phyloP scores from a whole-genome alignment of 92 coral and sea anemone genomes.

The Epizoanthus rinbou region DNA sequence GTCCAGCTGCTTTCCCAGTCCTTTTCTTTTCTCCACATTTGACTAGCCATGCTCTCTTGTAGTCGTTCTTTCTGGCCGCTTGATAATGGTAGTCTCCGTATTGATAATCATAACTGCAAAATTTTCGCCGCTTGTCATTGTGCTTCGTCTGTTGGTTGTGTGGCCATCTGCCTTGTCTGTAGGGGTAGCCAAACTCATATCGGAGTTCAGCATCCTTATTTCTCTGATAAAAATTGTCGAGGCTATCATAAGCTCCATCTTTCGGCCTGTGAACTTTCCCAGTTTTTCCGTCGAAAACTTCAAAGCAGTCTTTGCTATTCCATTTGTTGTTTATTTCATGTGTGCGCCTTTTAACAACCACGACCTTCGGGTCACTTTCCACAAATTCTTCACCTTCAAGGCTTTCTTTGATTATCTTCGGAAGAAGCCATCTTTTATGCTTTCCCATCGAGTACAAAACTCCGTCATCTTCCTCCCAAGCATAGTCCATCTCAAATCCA shows the following conservation, averaged over 20 bases:
- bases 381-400: slow-evolving; percentile 34
- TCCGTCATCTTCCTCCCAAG: slow-evolving; percentile 17
- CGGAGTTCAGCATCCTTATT: slow-evolving; percentile 37
- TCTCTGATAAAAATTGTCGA: slow-evolving; percentile 34
- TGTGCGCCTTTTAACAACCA: slow-evolving; percentile 52
- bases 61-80: not conserved
- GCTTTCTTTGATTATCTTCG: slow-evolving; percentile 68
- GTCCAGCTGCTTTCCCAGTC: slow-evolving; percentile 31
- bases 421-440: slow-evolving; percentile 94
- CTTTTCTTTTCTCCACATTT: slow-evolving; percentile 22
- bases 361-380: slow-evolving; percentile 47
- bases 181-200: slow-evolving; percentile 68
- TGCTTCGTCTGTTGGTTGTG: slow-evolving; percentile 18
- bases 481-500: not conserved
- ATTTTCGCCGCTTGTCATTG: not conserved
- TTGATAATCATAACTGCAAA: not conserved
- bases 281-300: slow-evolving; percentile 55
- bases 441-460: slow-evolving; percentile 77
- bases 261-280: slow-evolving; percentile 52
- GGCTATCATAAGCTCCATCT: slow-evolving; percentile 41
- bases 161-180: slow-evolving; percentile 47
- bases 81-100: slow-evolving; percentile 25
- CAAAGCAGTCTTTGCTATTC: slow-evolving; percentile 58
- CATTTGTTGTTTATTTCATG: not conserved
- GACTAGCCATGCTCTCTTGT: slow-evolving; percentile 27